Evolutionary conservation across 35 echinoderm and acorn worm genomes (phyloP).

Genomic region (Ophiothrix spiculata): DNA sequence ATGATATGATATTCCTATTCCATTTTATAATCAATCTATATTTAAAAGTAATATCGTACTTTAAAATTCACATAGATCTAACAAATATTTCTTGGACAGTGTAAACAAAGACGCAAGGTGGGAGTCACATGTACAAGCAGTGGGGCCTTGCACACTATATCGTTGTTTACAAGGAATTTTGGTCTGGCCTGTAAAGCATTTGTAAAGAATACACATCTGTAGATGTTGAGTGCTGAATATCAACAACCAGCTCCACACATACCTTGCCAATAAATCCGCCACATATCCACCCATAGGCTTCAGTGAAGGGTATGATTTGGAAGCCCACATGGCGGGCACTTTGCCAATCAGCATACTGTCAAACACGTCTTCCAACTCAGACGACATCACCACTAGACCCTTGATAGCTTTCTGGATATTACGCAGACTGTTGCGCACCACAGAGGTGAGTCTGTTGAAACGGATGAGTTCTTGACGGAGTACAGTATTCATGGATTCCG

Average conservation of each 20-base stretch:
- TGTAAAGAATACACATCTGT: too few relatives aligned
- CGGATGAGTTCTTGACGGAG: slow-evolving; percentile 94
- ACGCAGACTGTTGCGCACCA: slow-evolving; percentile 73
- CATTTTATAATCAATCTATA: too few relatives aligned
- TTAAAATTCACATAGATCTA: too few relatives aligned
- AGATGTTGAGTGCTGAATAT: too few relatives aligned
- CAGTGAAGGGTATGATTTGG: slow-evolving; percentile 94
- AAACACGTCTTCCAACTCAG: slow-evolving; percentile 97
- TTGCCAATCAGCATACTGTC: slow-evolving; percentile 91
- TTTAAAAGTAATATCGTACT: too few relatives aligned
- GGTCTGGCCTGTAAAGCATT: too few relatives aligned
- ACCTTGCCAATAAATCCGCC: slow-evolving; percentile 85
- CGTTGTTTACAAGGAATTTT: too few relatives aligned
- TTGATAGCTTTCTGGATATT: slow-evolving; percentile 98
- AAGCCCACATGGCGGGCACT: slow-evolving; percentile 86
- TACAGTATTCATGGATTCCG: slow-evolving; percentile 98
- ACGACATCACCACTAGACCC: slow-evolving; percentile 97
- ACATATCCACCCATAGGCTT: slow-evolving; percentile 94
- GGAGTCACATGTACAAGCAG: too few relatives aligned
- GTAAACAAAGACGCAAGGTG: too few relatives aligned
- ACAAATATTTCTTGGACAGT: too few relatives aligned
- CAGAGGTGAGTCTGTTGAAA: slow-evolving; percentile 82
- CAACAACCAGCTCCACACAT: slow-evolving; percentile 13
- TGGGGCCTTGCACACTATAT: too few relatives aligned
- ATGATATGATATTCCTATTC: too few relatives aligned